phyloP scores from a whole-genome alignment of 2,113 vertebrate species.

The Oryctolagus cuniculus region mOryCun1.1 NC_091432.1:200839501-200840000 shows the following conservation, averaged over 20 bases:
- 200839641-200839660: background rate
- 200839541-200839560: background rate
- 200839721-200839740: constrained; percentile 11
- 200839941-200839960: background rate
- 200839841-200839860: background rate
- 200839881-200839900: background rate
- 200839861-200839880: background rate
- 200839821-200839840: background rate
- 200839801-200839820: background rate
- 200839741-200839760: background rate
- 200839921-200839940: background rate
- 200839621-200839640: accelerated
- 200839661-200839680: accelerated
- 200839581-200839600: background rate
- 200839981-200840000: background rate
- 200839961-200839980: background rate
- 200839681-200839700: background rate
- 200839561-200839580: background rate
- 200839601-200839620: background rate
- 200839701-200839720: background rate
- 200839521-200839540: background rate
- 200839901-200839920: background rate
- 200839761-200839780: constrained; percentile 35
- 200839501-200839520: accelerated
- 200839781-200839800: background rate